Base-by-base conservation (phyloP, 2,113 vertebrate genomes). In the Catharus bicknelli region DNA sequence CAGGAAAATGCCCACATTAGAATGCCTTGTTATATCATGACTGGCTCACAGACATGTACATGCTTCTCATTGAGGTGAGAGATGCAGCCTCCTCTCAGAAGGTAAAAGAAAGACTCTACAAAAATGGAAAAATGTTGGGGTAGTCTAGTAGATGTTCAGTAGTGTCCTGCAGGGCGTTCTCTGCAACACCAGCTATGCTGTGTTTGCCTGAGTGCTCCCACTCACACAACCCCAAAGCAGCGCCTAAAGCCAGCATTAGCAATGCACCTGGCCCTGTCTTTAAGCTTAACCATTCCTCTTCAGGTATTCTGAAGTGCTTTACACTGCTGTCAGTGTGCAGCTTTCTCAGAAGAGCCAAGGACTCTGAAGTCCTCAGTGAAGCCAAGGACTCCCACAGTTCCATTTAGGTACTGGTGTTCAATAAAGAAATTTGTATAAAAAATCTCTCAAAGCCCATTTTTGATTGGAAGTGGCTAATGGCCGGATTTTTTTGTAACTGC, bases 81-180 rank as follows among this genome's bases (percentile, higher is more conserved):
- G 50, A 34, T 32, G 29, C 0, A 1, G 16, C 29, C 2, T 13
- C 26, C 15, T 54, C 48, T 77, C 68, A 57, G 42, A 57, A 90
- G 14, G 36, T 34, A 48, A 54, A 48, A 81, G 18, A 43, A 66
- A 1, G 16, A 21, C 53, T 32, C 20, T 74, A 42, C 5, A 84
- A 62, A 90, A 87, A 40, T 4, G 5, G 21, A 55, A 27, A 43
- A 50, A 16, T 0, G 0, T 8, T 8, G 11, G 14, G 16, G 9
- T 13, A 32, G 34, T 42, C 59, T 9, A 32, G 21, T 21, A 54
- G 38, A 18, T 0, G 0, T 53, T 70, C 32, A 43, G 4, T 2
- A 36, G 34, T 15, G 18, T n/a, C 81, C 40, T 40, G 23, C 2
- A 34, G 45, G 20, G 9, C 57, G 11, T 9, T 90, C 22, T n/a